These are phyloP conservation scores for Cathartes aura DNA, from an alignment of 2,113 vertebrate genomes.

Conservation along the genomic window DNA sequence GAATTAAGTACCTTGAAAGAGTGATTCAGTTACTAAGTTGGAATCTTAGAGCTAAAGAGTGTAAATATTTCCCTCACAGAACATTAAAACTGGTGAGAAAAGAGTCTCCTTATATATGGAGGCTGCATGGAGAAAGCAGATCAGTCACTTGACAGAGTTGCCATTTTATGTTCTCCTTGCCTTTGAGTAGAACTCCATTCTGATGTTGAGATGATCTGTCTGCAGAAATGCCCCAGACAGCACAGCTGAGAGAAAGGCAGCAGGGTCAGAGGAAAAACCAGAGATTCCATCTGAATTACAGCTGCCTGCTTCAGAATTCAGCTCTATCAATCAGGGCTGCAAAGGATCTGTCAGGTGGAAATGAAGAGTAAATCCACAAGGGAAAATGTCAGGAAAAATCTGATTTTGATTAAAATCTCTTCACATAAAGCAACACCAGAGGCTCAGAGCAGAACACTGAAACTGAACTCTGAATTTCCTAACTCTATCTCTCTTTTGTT, in stretches of 20 bases:
- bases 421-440: not conserved
- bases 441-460: not conserved
- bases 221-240: not conserved
- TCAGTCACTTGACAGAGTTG: not conserved
- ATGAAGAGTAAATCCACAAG: not conserved
- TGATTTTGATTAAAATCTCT: slow-evolving; percentile 19
- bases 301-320: not conserved
- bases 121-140: not conserved
- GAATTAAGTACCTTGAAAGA: not conserved
- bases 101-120: not conserved
- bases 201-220: not conserved
- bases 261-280: not conserved
- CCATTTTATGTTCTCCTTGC: not conserved
- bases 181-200: not conserved
- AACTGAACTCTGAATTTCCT: not conserved
- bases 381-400: not conserved
- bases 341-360: not conserved
- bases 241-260: not conserved
- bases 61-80: not conserved
- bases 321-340: not conserved
- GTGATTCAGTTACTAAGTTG: not conserved
- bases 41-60: not conserved
- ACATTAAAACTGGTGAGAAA: not conserved
- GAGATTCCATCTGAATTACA: not conserved
- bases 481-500: not conserved